phyloP scores from a whole-genome alignment of 2,888 invertebrate genomes.

The Drosophila formosana region DNA sequence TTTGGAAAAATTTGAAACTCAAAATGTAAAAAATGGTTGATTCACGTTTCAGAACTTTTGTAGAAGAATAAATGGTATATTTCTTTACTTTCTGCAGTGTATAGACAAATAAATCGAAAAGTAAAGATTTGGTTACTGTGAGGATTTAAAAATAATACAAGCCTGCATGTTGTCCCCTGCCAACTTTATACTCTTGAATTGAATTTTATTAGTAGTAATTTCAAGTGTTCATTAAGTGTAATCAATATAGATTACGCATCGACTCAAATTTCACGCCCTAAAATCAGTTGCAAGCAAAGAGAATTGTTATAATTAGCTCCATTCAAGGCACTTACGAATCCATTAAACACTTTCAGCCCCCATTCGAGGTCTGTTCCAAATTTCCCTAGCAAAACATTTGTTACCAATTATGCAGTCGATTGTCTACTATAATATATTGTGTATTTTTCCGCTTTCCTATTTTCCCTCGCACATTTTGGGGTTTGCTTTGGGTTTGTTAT shows the following conservation, averaged over 20 bases:
- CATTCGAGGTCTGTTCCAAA: conserved; percentile 20
- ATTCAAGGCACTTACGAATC: conserved; percentile 17
- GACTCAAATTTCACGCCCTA: background rate
- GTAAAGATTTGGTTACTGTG: too few species aligned
- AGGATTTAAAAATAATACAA: too few species aligned
- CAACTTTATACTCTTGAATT: too few species aligned
- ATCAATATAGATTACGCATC: background rate
- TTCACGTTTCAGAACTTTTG: too few species aligned
- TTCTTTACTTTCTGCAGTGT: too few species aligned
- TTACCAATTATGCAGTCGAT: conserved; percentile 68
- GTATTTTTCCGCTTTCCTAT: conserved; percentile 45
- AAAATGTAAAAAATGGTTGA: too few species aligned
- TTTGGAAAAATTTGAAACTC: background rate
- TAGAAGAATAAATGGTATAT: too few species aligned
- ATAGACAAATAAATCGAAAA: too few species aligned
- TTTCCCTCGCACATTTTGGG: background rate
- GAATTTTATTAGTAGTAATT: too few species aligned
- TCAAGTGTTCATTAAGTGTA: background rate
- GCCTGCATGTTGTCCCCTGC: too few species aligned
- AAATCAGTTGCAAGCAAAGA: background rate
- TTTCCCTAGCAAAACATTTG: conserved; percentile 59
- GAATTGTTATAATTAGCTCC: conserved; percentile 15
- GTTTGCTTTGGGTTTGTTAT: conserved; percentile 55
- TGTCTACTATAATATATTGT: conserved; percentile 22
- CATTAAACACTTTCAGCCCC: conserved; percentile 15